Evolutionary conservation across 2,113 vertebrate species (phyloP), one percentile per base, ranked within the genome.

Genomic region (Oophaga pumilio): DNA sequence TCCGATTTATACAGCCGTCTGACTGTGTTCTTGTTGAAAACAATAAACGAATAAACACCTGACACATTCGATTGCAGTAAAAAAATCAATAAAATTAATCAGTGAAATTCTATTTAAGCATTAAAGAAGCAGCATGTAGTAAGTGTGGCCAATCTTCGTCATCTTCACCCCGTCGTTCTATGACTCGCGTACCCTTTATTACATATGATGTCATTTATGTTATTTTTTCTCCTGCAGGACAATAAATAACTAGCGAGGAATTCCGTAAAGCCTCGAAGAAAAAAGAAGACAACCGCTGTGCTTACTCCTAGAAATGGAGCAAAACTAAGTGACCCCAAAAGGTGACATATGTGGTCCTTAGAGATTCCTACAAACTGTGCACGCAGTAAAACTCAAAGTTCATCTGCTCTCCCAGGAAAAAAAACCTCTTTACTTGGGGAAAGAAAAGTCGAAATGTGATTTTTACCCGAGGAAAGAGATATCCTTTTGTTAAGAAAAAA

Each of bases 281-380:
- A 43, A 33, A 79, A 77, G 59, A 59, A 9, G 15, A 33, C 53
- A 79, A 17, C 2, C 5, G 57, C 56, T 62, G 20, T 52, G 50
- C 10, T 50, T 79, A 17, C 49, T 17, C 12, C 17, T 59, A 22
- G 57, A 49, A 62, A 62, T 66, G 6, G 4, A 82, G 33, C 12
- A n/a, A 82, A 68, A 66, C 60, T 73, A 52, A 82, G 80, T 82
- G 80, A 82, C 80, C 80, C 80, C 59, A 24, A 52, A 82, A 84
- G 66, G 82, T 71, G 64, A 84, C 66, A 84, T 22, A 56, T 84
- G 24, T 57, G 66, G 82, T 69, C 82, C 52, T 52, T 8, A 22
- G 62, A 84, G 82, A 84, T 11, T 17, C 49, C 49, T 66, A 20
- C 49, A 56, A 68, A 57, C 22, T 13, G 43, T 52, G 20, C 60